These are phyloP conservation scores for Drosophila virilis DNA, from an alignment of 1,140 invertebrate genomes.

Conservation along the genomic window DNA sequence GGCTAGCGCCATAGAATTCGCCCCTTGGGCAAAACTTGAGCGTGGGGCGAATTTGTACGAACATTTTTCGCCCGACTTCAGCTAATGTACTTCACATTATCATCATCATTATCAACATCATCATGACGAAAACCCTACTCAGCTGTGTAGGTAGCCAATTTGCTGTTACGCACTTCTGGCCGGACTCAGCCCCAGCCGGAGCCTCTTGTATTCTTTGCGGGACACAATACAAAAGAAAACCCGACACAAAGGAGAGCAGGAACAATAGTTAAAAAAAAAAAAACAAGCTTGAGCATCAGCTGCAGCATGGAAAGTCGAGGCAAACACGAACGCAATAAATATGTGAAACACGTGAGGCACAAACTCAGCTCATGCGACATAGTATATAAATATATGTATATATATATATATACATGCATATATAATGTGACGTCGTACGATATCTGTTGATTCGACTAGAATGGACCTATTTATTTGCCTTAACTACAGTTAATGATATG, in stretches of 20 bases:
- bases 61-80: conserved; percentile 55
- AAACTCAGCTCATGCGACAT: neutral
- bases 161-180: conserved; percentile 55
- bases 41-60: conserved; percentile 26
- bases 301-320: conserved; percentile 3
- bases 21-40: conserved; percentile 22
- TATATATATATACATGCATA: neutral
- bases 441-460: conserved; percentile 1
- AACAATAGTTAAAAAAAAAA: conserved; percentile 61
- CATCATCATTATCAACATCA: conserved; percentile 39
- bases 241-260: conserved; percentile 61
- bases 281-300: conserved; percentile 45
- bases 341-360: conserved; percentile 9
- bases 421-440: neutral
- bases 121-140: conserved; percentile 36
- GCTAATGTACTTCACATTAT: conserved; percentile 16
- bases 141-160: conserved; percentile 67
- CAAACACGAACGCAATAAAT: conserved; percentile 10
- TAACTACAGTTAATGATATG: neutral
- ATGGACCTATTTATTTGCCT: neutral
- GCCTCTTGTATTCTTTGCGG: conserved; percentile 59
- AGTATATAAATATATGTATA: neutral
- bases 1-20: conserved; percentile 56
- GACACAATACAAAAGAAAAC: conserved; percentile 55
- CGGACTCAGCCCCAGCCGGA: conserved; percentile 25